Evolutionary conservation across 1,140 invertebrate genomes (phyloP).

Genomic region (Pseudoatta argentina): DNA sequence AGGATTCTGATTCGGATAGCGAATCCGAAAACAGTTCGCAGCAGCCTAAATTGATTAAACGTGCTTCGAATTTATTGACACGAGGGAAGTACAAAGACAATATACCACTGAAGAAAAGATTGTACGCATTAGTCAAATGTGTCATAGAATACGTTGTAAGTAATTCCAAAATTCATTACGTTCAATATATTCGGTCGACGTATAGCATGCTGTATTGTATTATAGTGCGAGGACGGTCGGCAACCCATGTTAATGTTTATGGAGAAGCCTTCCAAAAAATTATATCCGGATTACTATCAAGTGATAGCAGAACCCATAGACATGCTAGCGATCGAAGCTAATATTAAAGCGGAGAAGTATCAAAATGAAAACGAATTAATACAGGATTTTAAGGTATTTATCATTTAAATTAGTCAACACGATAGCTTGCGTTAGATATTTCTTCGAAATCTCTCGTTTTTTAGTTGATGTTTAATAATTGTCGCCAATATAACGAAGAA

Average conservation of each 20-base stretch:
- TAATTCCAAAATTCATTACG: constrained; percentile 74
- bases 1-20: constrained; percentile 87
- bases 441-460: constrained; percentile 82
- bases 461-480: constrained; percentile 97
- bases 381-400: constrained; percentile 89
- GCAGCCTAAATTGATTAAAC: constrained; percentile 85
- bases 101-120: constrained; percentile 91
- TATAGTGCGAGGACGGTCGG: constrained; percentile 92
- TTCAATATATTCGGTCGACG: constrained; percentile 14
- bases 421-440: neutral
- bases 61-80: constrained; percentile 86
- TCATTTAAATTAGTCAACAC: neutral
- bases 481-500: constrained; percentile 98
- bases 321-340: constrained; percentile 96
- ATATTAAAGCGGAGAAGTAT: constrained; percentile 93
- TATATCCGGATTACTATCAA: constrained; percentile 98
- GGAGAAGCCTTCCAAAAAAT: constrained; percentile 98
- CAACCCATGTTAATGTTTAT: constrained; percentile 97
- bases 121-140: constrained; percentile 91
- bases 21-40: constrained; percentile 85
- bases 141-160: constrained; percentile 92
- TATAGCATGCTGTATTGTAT: constrained; percentile 35
- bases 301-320: constrained; percentile 98
- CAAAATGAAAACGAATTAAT: constrained; percentile 89
- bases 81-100: constrained; percentile 88